Percentiles rank a stretch among this genome's conserved stretches.
Conservation (phyloP, 2,113 vertebrate species). For the Oryzias woworae region DNA sequence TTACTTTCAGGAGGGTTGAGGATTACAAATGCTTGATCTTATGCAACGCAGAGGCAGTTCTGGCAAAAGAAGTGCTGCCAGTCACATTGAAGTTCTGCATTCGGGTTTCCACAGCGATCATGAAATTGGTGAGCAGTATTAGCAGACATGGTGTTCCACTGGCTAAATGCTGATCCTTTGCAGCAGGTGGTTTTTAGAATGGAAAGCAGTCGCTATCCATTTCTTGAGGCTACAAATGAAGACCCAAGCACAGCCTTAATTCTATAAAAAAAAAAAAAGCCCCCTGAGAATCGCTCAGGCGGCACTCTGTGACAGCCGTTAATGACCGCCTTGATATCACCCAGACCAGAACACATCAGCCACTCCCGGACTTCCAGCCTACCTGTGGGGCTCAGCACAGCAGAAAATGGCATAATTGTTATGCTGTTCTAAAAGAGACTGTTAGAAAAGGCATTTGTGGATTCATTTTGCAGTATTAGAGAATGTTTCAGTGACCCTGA, state of each 20-base stretch:
- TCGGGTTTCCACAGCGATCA: conserved; percentile 42
- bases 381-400: conserved; percentile 58
- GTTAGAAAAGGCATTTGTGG: conserved; percentile 57
- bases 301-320: conserved; percentile 57
- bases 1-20: too few relatives aligned
- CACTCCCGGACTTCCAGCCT: conserved; percentile 64
- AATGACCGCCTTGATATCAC: conserved; percentile 68
- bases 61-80: background rate
- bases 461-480: conserved; percentile 66
- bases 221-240: conserved; percentile 18
- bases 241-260: conserved; percentile 16
- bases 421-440: conserved; percentile 54
- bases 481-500: conserved; percentile 68
- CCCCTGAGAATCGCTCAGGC: conserved; percentile 42
- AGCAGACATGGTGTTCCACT: background rate
- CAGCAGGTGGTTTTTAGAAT: conserved; percentile 26
- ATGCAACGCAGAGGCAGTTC: background rate
- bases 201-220: conserved; percentile 15
- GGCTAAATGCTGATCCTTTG: conserved; percentile 16
- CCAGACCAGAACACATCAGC: conserved; percentile 53
- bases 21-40: too few relatives aligned
- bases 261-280: conserved; percentile 6
- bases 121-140: conserved; percentile 37
- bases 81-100: background rate
- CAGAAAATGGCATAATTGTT: conserved; percentile 68